Conservation (phyloP, 1,140 invertebrate species). For the Drosophila sproati region DNA sequence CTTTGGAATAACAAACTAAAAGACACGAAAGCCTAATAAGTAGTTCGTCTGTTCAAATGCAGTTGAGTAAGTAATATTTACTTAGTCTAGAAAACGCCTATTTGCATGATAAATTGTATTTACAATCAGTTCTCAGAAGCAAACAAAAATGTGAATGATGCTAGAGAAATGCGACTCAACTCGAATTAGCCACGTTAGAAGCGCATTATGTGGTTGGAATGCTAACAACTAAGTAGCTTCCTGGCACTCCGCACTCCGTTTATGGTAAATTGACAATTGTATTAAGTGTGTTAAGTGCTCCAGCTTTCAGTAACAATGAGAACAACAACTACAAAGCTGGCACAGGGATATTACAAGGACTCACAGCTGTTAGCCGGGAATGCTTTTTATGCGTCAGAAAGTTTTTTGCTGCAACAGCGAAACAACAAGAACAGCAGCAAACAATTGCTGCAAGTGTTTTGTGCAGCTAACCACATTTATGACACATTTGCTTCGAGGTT, state of each 20-base stretch:
- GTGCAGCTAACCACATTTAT: conserved; percentile 53
- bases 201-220: conserved; percentile 50
- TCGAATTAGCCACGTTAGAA: conserved; percentile 46
- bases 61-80: too few species aligned
- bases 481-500: conserved; percentile 58
- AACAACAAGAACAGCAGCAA: background rate
- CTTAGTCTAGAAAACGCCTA: background rate
- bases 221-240: conserved; percentile 26
- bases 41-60: background rate
- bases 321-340: conserved; percentile 29
- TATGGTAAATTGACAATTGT: conserved; percentile 72
- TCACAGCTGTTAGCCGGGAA: conserved; percentile 48
- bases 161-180: conserved; percentile 3
- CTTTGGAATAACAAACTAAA: too few species aligned
- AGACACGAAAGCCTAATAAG: background rate
- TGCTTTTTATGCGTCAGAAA: conserved; percentile 44
- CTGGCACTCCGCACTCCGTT: background rate
- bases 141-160: background rate
- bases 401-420: conserved; percentile 21
- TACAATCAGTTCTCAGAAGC: background rate
- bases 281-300: conserved; percentile 72
- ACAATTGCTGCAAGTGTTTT: conserved; percentile 38
- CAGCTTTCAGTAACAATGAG: conserved; percentile 24
- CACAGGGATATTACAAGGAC: conserved; percentile 49
- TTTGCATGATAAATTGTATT: conserved; percentile 9